phyloP scores from a whole-genome alignment of 2,888 invertebrate species.

The Unio delphinus region DNA sequence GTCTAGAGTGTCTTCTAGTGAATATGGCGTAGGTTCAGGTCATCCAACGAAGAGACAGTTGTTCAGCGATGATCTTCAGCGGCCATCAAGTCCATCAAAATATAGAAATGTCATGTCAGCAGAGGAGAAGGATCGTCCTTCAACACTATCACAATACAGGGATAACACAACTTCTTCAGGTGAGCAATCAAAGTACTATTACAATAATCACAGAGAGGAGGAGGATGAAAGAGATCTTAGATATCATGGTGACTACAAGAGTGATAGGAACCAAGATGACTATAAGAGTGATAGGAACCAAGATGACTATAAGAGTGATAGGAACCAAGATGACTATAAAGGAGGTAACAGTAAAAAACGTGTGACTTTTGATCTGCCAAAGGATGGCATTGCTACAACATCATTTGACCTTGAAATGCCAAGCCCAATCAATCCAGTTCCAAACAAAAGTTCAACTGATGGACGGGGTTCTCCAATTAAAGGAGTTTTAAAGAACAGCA shows the following conservation, averaged over 20 bases:
- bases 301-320: too few relatives aligned
- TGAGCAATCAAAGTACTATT: slow-evolving; percentile 39
- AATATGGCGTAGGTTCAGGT: slow-evolving; percentile 22
- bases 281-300: neutral
- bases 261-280: slow-evolving; percentile 21
- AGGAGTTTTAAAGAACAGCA: slow-evolving; percentile 44
- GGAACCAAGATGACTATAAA: too few relatives aligned
- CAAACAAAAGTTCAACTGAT: slow-evolving; percentile 22
- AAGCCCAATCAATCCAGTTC: slow-evolving; percentile 48
- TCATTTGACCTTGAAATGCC: slow-evolving; percentile 65
- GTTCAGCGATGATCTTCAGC: slow-evolving; percentile 18
- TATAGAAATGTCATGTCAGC: neutral
- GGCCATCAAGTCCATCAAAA: slow-evolving; percentile 12
- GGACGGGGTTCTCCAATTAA: slow-evolving; percentile 41
- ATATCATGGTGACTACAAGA: slow-evolving; percentile 24
- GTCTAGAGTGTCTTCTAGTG: slow-evolving; percentile 21
- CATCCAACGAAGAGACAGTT: slow-evolving; percentile 42
- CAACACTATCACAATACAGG: too few relatives aligned
- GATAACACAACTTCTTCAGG: slow-evolving; percentile 11
- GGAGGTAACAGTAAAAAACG: slow-evolving; percentile 39
- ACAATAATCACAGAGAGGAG: slow-evolving; percentile 22
- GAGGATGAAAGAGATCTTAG: slow-evolving; percentile 11
- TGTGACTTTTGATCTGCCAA: slow-evolving; percentile 53
- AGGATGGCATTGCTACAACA: slow-evolving; percentile 38
- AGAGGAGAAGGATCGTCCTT: neutral